Evolutionary conservation across 2,113 vertebrate genomes (phyloP).

Genomic region (Nibea coibor): DNA sequence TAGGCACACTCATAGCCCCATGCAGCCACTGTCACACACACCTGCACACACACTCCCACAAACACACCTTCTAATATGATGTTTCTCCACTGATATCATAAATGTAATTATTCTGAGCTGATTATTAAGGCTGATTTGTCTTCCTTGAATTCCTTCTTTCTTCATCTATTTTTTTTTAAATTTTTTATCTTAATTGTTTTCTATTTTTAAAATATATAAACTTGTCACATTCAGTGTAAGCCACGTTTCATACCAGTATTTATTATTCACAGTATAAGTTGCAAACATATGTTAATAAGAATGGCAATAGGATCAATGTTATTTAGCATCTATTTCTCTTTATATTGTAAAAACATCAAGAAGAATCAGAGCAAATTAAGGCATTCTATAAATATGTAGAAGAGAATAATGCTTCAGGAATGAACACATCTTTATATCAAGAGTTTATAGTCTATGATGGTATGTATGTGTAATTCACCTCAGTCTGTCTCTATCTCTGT

Average conservation of each 20-base stretch:
- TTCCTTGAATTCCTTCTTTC: slow-evolving; percentile 64
- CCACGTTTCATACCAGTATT: neutral
- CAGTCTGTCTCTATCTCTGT: no score
- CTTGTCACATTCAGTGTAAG: slow-evolving; percentile 34
- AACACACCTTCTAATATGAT: slow-evolving; percentile 76
- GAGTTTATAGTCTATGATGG: slow-evolving; percentile 29
- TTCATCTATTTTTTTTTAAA: slow-evolving; percentile 48
- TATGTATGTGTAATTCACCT: neutral
- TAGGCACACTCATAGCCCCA: slow-evolving; percentile 61
- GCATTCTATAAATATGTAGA: slow-evolving; percentile 59
- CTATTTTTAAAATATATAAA: slow-evolving; percentile 5
- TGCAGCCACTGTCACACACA: slow-evolving; percentile 56
- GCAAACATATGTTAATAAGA: neutral
- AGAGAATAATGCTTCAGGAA: slow-evolving; percentile 64
- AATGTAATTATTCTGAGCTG: slow-evolving; percentile 81
- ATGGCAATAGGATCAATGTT: neutral
- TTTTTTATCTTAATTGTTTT: slow-evolving; percentile 55
- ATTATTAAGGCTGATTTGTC: slow-evolving; percentile 70
- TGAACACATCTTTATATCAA: slow-evolving; percentile 59
- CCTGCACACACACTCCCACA: neutral
- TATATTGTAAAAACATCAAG: neutral
- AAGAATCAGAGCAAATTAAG: slow-evolving; percentile 61
- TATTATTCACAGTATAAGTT: slow-evolving; percentile 9
- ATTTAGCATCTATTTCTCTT: neutral
- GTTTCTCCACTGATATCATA: slow-evolving; percentile 80